Evolutionary conservation across 2,113 vertebrate genomes (phyloP).

Genomic region (Lates calcarifer): DNA sequence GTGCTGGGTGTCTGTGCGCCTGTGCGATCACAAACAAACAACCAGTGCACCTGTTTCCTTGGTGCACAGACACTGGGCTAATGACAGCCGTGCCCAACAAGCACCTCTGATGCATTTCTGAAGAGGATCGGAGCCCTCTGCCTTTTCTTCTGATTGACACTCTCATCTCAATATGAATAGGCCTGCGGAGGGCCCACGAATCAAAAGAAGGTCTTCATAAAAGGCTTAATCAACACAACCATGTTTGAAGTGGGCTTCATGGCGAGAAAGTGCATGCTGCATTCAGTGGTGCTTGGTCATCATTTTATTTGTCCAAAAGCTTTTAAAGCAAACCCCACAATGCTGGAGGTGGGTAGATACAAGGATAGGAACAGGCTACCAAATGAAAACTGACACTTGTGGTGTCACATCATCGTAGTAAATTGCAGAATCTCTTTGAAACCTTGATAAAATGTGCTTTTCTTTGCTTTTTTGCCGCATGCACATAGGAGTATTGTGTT

Average conservation of each 20-base stretch:
- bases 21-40: slow-evolving; percentile 29
- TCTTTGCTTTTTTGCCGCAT: neutral
- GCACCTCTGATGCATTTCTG: slow-evolving; percentile 58
- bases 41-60: slow-evolving; percentile 59
- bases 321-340: slow-evolving; percentile 52
- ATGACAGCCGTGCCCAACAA: slow-evolving; percentile 12
- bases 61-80: slow-evolving; percentile 20
- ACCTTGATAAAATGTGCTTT: neutral
- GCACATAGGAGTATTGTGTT: neutral
- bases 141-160: slow-evolving; percentile 65
- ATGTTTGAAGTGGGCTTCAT: slow-evolving; percentile 64
- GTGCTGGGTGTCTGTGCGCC: neutral
- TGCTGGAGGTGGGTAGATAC: neutral
- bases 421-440: slow-evolving; percentile 4
- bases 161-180: slow-evolving; percentile 84
- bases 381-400: neutral
- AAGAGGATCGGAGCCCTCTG: slow-evolving; percentile 48
- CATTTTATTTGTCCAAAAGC: slow-evolving; percentile 38
- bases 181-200: slow-evolving; percentile 39
- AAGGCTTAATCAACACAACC: slow-evolving; percentile 51
- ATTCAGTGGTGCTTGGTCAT: slow-evolving; percentile 38
- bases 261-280: neutral
- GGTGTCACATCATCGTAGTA: neutral
- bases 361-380: neutral
- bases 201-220: slow-evolving; percentile 70